Base-by-base conservation (phyloP, 2,797 vertebrate species). In the Remorina albescens region DNA sequence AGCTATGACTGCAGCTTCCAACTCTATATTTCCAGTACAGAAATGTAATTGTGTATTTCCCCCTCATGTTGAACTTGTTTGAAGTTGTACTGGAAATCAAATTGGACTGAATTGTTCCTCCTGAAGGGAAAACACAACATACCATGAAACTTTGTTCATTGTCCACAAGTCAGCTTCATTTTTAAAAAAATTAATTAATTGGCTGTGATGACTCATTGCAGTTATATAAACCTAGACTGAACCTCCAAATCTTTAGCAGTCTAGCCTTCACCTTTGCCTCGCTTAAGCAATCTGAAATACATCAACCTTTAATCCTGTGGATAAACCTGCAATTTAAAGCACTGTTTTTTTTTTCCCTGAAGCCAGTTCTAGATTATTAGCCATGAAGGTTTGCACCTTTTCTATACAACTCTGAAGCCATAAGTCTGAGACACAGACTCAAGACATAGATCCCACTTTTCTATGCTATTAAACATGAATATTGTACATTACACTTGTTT, bases 351-450 rank as follows among this genome's bases (percentile, higher is more conserved):
- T 2, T 42, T 18, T 0, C 21, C 32, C 16, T 16, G 1, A 62
- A 42, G 2, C 21, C 16, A 37, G 5, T 66, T 58, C 36, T 6
- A 5, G 6, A 61, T 36, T 0, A 74, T 84, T 47, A 64, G 83
- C 81, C 76, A 62, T 50, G 42, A 65, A 61, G 51, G 71, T 41
- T 68, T n/a, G 55, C 42, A 25, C 50, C 74, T 42, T 75, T 76
- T 78, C 12, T 49, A 72, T 78, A 62, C 30, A 13, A 85, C 46
- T 69, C 65, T 67, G 30, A 91, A 90, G 90, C 90, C 90, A 91
- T 91, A 91, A 42, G 63, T 87, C 77, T 71, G 82, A 74, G 23
- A 60, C 36, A 12, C 70, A 69, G 65, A 83, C 81, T 74, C 42
- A 8, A 63, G 42, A 60, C 39, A 34, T 59, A 42, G 58, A 73